Conservation (phyloP, 2,113 vertebrate genomes). For the Dicrurus megarhynchus region DNA sequence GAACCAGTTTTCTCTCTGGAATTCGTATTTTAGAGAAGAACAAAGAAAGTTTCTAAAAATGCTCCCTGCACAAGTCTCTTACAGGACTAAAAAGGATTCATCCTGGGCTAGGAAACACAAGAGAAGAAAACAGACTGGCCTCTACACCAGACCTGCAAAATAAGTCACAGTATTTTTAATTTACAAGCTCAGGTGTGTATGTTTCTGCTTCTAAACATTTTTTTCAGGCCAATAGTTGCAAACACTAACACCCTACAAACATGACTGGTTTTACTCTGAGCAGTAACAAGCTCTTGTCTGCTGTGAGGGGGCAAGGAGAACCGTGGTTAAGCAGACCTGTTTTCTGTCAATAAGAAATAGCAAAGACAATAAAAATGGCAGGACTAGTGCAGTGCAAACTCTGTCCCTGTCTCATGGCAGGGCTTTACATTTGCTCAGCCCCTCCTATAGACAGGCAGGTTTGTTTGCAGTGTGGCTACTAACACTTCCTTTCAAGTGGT, state of each 20-base stretch:
- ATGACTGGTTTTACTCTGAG: not conserved
- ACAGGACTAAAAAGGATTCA: not conserved
- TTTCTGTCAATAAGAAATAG: not conserved
- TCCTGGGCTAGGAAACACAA: not conserved
- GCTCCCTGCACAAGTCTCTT: not conserved
- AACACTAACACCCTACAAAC: not conserved
- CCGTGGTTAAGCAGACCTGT: not conserved
- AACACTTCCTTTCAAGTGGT: constrained; percentile 12
- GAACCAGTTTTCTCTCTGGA: not conserved
- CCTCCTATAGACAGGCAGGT: not conserved
- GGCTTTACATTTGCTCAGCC: not conserved
- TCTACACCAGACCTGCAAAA: not conserved
- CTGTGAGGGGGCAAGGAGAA: not conserved
- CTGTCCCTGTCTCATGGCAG: not conserved
- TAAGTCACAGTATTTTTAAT: not conserved
- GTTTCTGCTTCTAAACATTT: not conserved
- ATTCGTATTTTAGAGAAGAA: not conserved
- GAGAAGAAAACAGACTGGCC: not conserved
- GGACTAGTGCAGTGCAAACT: not conserved
- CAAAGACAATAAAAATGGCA: not conserved
- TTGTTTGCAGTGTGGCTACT: constrained; percentile 16
- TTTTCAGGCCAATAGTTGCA: not conserved
- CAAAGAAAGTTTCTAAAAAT: not conserved
- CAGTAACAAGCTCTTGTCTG: not conserved
- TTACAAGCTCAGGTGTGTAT: not conserved